Evolutionary conservation across 1,140 invertebrate genomes (phyloP).

Genomic region (Caerostris extrusa): DNA sequence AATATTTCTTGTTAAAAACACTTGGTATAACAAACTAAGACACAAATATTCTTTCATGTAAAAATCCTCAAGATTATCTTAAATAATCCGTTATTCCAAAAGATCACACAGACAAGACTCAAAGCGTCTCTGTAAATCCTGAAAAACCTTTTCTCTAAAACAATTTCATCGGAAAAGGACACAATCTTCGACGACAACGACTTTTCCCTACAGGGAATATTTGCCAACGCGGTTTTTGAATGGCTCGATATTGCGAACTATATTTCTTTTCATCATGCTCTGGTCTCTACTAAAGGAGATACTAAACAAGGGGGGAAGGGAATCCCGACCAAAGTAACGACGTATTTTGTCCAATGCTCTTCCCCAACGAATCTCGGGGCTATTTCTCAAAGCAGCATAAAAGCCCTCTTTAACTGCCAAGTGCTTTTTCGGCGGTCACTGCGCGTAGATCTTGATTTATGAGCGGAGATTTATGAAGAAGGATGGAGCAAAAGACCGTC

Average conservation of each 20-base stretch:
- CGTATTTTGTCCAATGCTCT: constrained; percentile 58
- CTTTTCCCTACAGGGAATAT: not conserved
- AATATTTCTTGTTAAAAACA: no score
- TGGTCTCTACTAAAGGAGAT: not conserved
- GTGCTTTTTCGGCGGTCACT: constrained; percentile 56
- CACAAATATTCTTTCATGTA: no score
- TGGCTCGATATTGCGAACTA: constrained; percentile 20
- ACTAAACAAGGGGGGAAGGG: not conserved
- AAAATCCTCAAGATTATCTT: no score
- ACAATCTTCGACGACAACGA: constrained; percentile 1
- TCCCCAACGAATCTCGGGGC: constrained; percentile 10
- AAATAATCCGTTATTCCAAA: no score
- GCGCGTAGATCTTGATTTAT: constrained; percentile 49
- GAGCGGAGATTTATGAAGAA: constrained; percentile 54
- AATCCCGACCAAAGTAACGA: not conserved
- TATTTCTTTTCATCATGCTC: constrained; percentile 40
- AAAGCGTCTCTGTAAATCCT: not conserved
- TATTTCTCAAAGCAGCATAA: constrained; percentile 44
- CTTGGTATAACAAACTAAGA: no score
- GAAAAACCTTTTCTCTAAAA: not conserved
- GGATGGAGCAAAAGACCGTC: constrained; percentile 36
- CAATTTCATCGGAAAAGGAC: not conserved
- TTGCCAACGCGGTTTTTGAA: not conserved
- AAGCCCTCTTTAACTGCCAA: constrained; percentile 69
- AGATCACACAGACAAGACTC: not conserved